phyloP scores from a whole-genome alignment of 2,888 invertebrate species.

The Helicoverpa assulta region DNA sequence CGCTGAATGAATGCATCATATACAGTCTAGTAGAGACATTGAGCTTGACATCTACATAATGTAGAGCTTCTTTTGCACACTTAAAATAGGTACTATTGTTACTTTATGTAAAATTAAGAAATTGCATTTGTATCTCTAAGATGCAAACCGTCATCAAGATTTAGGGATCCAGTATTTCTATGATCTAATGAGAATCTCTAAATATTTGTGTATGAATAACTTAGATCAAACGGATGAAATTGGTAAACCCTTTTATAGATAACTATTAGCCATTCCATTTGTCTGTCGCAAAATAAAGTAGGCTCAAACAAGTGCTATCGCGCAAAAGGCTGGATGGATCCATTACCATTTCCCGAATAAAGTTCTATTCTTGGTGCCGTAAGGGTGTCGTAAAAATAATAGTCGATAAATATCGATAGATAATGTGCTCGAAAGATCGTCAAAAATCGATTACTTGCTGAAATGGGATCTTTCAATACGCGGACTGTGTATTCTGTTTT shows the following conservation, averaged over 20 bases:
- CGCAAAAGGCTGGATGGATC: constrained; percentile 11
- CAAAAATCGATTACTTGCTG: constrained; percentile 76
- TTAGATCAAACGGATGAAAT: background rate
- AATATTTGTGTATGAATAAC: constrained; percentile 3
- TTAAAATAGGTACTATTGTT: constrained; percentile 41
- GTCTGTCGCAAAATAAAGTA: constrained; percentile 9
- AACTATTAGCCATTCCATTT: constrained; percentile 20
- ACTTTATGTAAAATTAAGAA: constrained; percentile 1
- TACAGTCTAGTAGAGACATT: constrained; percentile 55
- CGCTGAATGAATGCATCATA: constrained; percentile 64
- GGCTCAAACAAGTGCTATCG: constrained; percentile 6
- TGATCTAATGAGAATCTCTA: background rate
- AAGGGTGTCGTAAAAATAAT: constrained; percentile 65
- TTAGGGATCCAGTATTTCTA: background rate
- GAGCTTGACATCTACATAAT: constrained; percentile 55
- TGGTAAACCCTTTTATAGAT: constrained; percentile 6
- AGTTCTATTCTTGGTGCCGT: constrained; percentile 34
- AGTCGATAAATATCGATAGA: constrained; percentile 75
- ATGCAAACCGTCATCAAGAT: background rate
- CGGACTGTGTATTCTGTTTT: constrained; percentile 2
- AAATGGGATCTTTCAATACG: constrained; percentile 73
- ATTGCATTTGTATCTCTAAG: constrained; percentile 13
- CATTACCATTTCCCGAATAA: constrained; percentile 41
- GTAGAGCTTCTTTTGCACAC: constrained; percentile 35
- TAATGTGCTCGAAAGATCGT: constrained; percentile 73